Base-by-base conservation (phyloP, 2,113 vertebrate genomes). In the Egretta garzetta region DNA sequence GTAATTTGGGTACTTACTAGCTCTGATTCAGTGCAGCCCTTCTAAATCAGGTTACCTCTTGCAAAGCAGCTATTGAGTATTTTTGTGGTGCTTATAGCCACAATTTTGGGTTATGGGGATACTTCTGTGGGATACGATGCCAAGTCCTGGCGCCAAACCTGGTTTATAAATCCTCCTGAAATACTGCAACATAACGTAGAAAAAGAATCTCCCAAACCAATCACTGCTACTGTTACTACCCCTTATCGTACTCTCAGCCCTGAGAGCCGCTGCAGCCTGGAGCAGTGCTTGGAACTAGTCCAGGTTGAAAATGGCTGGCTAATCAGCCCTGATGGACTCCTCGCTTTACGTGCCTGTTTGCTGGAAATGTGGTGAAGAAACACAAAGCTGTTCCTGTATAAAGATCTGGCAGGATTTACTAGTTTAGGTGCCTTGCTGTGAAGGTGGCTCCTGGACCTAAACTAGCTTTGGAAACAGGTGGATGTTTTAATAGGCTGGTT, bases 181-280 rank as follows among this genome's bases (percentile, higher is more conserved):
- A 59, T 59, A 55, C 10, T 41, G 72, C 73, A 73, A 27, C 22
- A n/a, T 28, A 22, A 17, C 4, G 4, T 71, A 74, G 23, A 59
- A 75, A 23, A 45, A 84, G 9, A 27, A 20, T 62, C 19, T 76
- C 26, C 19, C n/a, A 83, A 80, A 4, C 8, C 22, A 32, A 0
- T 49, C 1, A 1, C 37, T 89, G 59, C 49, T 52, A 0, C 22
- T 66, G 24, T 53, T 82, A 9, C 2, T 20, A n/a, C 4, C 9
- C 37, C 11, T 58, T 55, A 7, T 4, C 3, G 3, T 8, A 5
- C 6, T 43, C 20, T 52, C 18, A 0, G 8, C 45, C 20, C n/a
- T 17, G 47, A 37, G 67, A 72, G 79, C 53, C 60, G 49, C 67
- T 22, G 67, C 19, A 80, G 72, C 32, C 13, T 50, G 41, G n/a